Evolutionary conservation across 2,113 vertebrate genomes (phyloP), one percentile per base, ranked within the genome.

Genomic region (Oceanodroma tethys): DNA sequence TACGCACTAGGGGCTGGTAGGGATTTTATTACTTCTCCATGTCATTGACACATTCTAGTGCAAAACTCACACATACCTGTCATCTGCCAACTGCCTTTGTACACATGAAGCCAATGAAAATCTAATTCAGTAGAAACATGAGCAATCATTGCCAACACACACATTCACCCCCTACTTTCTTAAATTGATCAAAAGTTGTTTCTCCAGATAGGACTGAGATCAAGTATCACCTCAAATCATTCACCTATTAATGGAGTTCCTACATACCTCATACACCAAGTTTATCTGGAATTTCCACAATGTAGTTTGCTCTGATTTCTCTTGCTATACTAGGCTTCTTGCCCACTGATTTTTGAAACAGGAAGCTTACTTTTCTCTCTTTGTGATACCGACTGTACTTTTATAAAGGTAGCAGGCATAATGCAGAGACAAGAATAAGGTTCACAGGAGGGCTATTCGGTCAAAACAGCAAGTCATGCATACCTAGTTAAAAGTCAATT

Each of bases 401-500:
- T 86, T 43, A 48, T 78, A 26, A 42, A 80, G 59, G 66, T 21
- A 89, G 16, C 58, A 85, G 66, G n/a, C 26, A 55, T 42, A 82
- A 66, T 15, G 36, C 70, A 86, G 89, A 68, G 59, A 36, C 40
- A 60, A 90, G 66, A 80, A 89, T 8, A 9, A 58, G 42, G 84
- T 87, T 95, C 86, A 82, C 70, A 76, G 73, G 65, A 82, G 53
- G 34, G 73, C 66, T 85, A 5, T 65, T 95, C 1, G 5, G 81
- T 75, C 93, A 86, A 65, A 92, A 88, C 45, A 95, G 88, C 88
- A 17, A 95, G 92, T 94, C 89, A n/a, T 2, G 20, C 58, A 36
- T 45, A 26, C 58, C 94, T 23, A 80, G 76, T 81, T 89, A 87
- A 93, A 81, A 95, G 83, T 95, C 97, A 97, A 95, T 89, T 94